Conservation (phyloP, 2,797 vertebrate genomes). For the Falco concolor region DNA sequence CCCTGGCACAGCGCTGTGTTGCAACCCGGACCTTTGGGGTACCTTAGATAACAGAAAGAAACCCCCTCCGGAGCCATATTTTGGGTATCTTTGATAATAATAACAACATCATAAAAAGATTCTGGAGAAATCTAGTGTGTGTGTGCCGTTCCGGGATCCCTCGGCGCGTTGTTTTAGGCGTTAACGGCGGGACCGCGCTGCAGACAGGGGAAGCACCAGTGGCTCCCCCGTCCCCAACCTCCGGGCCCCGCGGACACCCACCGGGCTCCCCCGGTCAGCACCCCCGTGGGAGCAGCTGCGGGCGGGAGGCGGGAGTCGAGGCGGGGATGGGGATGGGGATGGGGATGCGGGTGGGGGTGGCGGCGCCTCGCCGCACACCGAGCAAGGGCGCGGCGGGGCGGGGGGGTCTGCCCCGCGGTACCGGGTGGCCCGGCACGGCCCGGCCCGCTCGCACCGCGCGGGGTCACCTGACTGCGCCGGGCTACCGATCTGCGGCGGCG, state of each 20-base stretch:
- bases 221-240: neutral
- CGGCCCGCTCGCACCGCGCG: neutral
- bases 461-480: constrained; percentile 79
- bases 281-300: neutral
- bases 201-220: neutral
- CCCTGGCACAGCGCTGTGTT: rapidly evolving
- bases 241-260: neutral
- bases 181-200: neutral
- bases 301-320: neutral
- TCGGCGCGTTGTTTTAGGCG: neutral
- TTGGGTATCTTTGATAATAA: neutral
- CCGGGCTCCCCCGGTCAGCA: neutral
- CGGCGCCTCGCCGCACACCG: neutral
- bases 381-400: neutral
- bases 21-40: neutral
- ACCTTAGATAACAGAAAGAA: neutral
- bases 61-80: neutral
- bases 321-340: neutral
- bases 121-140: neutral
- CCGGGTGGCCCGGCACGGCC: neutral
- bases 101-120: neutral
- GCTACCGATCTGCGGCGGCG: constrained; percentile 48
- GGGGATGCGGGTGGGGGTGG: neutral
- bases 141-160: neutral
- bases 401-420: constrained; percentile 24